phyloP scores from a whole-genome alignment of 2,797 vertebrate species.

The Pangasius larnaudii region DNA sequence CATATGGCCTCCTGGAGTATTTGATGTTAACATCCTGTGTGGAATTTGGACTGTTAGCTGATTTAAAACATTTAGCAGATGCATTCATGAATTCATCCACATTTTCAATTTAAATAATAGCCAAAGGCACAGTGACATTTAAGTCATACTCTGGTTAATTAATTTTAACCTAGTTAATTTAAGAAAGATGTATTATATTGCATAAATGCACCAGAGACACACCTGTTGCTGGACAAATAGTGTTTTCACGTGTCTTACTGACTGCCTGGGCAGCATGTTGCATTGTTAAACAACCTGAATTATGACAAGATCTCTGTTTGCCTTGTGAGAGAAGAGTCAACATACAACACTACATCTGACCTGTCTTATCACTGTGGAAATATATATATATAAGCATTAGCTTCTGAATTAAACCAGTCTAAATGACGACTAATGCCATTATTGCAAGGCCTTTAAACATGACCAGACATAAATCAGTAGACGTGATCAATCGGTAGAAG shows the following conservation, averaged over 20 bases:
- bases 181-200: not conserved
- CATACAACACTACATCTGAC: not conserved
- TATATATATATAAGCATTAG: no score
- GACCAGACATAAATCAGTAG: not conserved
- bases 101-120: not conserved
- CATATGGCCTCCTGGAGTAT: not conserved
- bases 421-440: not conserved
- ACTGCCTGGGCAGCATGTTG: not conserved
- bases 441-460: not conserved
- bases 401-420: no score
- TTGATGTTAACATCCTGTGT: no score
- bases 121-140: not conserved
- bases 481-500: not conserved
- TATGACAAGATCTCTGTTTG: conserved; percentile 10
- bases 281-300: not conserved
- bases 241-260: not conserved
- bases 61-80: not conserved
- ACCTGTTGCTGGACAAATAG: not conserved
- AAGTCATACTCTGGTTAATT: not conserved
- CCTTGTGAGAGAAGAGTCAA: conserved; percentile 17
- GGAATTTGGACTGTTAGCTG: not conserved
- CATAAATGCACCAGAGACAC: not conserved
- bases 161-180: not conserved
- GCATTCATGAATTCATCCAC: not conserved
- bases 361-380: not conserved